Conservation (phyloP, 2,888 invertebrate genomes). For the Fragum sueziense region DNA sequence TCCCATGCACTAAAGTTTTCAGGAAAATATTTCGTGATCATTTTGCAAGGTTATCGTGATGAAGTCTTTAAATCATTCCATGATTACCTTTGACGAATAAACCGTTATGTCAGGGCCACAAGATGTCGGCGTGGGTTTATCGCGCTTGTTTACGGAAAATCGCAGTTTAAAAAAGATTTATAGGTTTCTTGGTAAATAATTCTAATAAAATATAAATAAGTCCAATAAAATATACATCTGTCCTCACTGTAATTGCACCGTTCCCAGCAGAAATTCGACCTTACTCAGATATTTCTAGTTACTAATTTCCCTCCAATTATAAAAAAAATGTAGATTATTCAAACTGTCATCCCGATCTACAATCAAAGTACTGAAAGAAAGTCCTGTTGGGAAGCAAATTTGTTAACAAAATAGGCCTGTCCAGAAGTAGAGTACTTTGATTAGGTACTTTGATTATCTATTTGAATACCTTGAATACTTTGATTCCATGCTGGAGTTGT, state of each 20-base stretch:
- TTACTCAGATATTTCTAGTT: no score
- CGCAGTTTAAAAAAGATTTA: neutral
- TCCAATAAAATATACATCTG: constrained; percentile 25
- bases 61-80: constrained; percentile 14
- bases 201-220: constrained; percentile 23
- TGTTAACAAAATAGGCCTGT: no score
- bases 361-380: no score
- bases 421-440: no score
- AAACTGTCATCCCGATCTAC: no score
- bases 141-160: constrained; percentile 8
- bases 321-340: no score
- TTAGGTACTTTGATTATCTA: no score
- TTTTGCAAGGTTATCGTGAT: constrained; percentile 10
- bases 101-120: neutral
- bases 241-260: neutral
- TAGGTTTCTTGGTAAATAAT: neutral
- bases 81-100: constrained; percentile 16
- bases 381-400: no score
- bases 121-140: constrained; percentile 9
- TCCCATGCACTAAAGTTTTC: neutral
- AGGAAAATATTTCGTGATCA: neutral
- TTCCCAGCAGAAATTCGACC: neutral
- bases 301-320: no score
- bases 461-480: no score
- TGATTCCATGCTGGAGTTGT: no score